Base-by-base conservation (phyloP, 1,140 invertebrate species). In the Laodelphax striatellus region DNA sequence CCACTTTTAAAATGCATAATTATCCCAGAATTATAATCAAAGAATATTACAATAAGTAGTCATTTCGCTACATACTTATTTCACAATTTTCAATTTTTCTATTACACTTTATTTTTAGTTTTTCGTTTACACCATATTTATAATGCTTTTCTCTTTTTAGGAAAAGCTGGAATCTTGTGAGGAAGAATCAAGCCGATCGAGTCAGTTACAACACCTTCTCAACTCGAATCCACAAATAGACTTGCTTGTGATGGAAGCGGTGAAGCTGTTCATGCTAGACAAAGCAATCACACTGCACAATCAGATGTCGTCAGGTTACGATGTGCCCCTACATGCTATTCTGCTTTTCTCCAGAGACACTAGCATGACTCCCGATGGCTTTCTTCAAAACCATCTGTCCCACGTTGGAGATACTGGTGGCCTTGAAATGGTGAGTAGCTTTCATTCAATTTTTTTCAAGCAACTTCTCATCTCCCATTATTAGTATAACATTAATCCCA, bases 251-350 rank as follows among this genome's bases (percentile, higher is more conserved):
- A 72, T 78, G 70, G 79, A 80, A 70, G 79, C 76, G 28, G 66
- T 78, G 16, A 79, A 79, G 64, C 66, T 79, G 16, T 70, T 78
- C 62, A 78, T 80, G 76, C 65, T 77, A 43, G 65, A 72, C 17
- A 65, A 69, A 43, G 70, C 71, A 5, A 66, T 76, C 24, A 66
- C 74, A 46, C 64, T 79, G 22, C 65, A 74, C 64, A 28, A 1
- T 55, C 16, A 16, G 17, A 34, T 31, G 59, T 63, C 16, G 38
- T 63, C 62, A 28, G 62, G 64, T 14, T 64, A 69, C 6, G 70
- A 73, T n/a, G 60, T 76, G 13, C 77, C 77, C 11, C 62, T 76
- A 17, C 78, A 79, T 72, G 76, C 69, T 9, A 72, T 74, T 68
- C 66, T 76, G 52, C 63, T 80, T 65, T 79, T 78, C 70, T 72